Evolutionary conservation across 2,797 vertebrate genomes (phyloP).

Genomic region (Pristis pectinata): DNA sequence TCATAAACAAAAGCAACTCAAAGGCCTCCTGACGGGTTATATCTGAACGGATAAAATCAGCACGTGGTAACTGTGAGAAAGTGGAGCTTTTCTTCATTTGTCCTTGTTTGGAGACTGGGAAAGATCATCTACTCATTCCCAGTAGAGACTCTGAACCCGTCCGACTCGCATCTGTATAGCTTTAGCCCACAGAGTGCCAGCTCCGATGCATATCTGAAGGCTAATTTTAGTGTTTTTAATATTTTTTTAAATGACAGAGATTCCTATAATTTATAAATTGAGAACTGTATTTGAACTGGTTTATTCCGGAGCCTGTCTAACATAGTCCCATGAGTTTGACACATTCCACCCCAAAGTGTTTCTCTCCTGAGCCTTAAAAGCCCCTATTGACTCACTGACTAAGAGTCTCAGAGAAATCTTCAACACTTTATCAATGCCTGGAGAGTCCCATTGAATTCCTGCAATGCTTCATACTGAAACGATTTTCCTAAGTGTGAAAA

Average conservation of each 20-base stretch:
- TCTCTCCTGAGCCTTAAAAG: neutral
- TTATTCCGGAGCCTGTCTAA: neutral
- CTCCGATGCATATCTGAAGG: neutral
- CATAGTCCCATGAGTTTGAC: neutral
- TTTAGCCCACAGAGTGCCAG: neutral
- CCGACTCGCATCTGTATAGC: neutral
- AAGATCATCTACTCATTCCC: neutral
- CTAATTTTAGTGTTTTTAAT: neutral
- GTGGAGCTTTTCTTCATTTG: neutral
- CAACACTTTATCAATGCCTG: neutral
- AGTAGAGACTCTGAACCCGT: neutral
- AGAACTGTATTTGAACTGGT: neutral
- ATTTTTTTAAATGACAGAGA: neutral
- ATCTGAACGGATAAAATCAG: neutral
- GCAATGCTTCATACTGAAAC: neutral
- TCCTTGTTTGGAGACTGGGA: neutral
- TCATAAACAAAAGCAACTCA: neutral
- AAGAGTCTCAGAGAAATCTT: neutral
- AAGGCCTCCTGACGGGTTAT: neutral
- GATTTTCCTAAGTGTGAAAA: neutral
- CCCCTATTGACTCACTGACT: neutral
- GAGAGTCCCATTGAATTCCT: neutral
- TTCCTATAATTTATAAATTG: constrained; percentile 25
- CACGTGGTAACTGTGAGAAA: neutral
- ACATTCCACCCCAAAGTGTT: neutral